Base-by-base conservation (phyloP, 64 coral and sea anemone species). In the Dendronephthya gigantea region DNA sequence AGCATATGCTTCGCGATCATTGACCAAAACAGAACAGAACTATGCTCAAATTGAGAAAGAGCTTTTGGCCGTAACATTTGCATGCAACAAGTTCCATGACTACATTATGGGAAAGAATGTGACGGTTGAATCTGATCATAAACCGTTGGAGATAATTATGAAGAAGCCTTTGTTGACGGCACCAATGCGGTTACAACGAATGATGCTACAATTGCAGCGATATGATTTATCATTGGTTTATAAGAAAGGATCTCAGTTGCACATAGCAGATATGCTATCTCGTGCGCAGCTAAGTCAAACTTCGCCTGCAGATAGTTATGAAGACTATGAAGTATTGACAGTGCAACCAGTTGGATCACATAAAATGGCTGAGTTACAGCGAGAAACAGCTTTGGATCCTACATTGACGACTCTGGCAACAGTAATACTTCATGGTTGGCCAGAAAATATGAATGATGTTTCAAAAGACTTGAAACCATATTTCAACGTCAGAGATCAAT, bases 271-370 rank as follows among this genome's bases (percentile, higher is more conserved):
- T 74, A 74, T 28, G 30, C 25, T 74, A 5, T 74, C 68, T 8
- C 68, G 68, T 74, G 68, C 68, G n/a, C 32, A 74, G n/a, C 68
- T 74, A 8, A 30, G n/a, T 30, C 19, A 74, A 74, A 35, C 50
- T 52, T 52, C 32, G 32, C 1, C 68, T 25, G n/a, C n/a, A 74
- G 68, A 74, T 30, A 35, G 11, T 12, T 27, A 74, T 35, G 32
- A 74, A 2, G 68, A 74, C 17, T 74, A 74, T 27, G 68, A 74
- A 74, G 8, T 74, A 1, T 74, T 74, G 68, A 74, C 68, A 4
- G 68, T 74, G 68, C 68, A 74, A 27, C 68, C 68, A 25, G 68
- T 74, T 74, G 68, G 19, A 27, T 74, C 68, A 74, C 68, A 74
- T 9, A 74, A 17, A 35, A 30, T 74, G 23, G 68, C 2, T 2